A percentile compares a stretch with the other conserved stretches of the same genome.
Conservation (phyloP, 2,113 vertebrate species). For the Pongo abelii region DNA sequence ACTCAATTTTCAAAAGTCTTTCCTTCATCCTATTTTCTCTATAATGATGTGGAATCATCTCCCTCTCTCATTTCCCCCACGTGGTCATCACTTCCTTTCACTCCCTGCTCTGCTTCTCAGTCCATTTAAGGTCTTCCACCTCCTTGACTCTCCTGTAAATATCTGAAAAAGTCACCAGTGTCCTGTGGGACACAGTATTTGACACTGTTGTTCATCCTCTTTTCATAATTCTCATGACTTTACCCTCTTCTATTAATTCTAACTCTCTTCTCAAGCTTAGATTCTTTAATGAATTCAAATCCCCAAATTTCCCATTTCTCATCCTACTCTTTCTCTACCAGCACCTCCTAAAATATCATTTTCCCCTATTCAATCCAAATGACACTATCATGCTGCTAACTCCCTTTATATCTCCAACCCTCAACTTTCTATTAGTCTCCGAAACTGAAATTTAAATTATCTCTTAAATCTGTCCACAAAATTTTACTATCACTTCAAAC, state of each 20-base stretch:
- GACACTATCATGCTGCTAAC: neutral
- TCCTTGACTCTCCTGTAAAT: neutral
- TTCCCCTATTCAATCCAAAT: neutral
- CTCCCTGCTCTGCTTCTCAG: neutral
- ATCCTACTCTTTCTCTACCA: neutral
- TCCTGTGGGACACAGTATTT: neutral
- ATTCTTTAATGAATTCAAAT: neutral
- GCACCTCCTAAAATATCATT: neutral
- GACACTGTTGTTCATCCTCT: neutral
- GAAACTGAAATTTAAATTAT: neutral
- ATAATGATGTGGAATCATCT: neutral
- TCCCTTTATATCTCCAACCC: neutral
- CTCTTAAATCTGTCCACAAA: conserved; percentile 2
- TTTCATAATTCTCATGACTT: neutral
- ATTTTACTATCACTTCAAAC: neutral
- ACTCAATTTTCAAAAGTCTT: neutral
- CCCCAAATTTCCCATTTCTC: neutral
- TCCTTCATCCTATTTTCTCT: neutral
- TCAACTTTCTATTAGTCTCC: neutral
- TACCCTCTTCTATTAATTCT: neutral
- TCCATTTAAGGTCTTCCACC: neutral
- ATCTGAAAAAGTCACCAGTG: neutral
- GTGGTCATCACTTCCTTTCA: neutral
- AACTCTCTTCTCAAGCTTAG: neutral
- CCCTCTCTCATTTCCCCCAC: neutral